These are phyloP conservation scores for Charaxes varanes DNA, from an alignment of 1,140 invertebrate species.

Conservation along the genomic window DNA sequence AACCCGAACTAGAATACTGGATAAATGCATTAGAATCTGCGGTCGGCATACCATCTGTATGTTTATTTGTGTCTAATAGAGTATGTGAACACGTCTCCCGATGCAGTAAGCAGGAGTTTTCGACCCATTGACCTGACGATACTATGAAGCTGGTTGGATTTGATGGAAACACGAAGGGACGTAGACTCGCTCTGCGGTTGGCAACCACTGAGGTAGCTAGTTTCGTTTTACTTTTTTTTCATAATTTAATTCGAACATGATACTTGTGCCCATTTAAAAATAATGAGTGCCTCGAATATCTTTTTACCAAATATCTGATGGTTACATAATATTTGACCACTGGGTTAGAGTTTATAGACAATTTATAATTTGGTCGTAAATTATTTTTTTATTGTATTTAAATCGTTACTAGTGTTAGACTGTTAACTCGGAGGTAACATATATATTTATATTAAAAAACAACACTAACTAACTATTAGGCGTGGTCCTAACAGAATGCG, in stretches of 20 bases:
- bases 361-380: no score
- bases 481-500: no score
- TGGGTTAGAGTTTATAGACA: no score
- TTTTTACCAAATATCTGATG: no score
- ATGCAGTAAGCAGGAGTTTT: conserved; percentile 36
- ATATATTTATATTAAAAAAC: no score
- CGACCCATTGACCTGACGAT: conserved; percentile 33
- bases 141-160: conserved; percentile 20
- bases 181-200: conserved; percentile 37
- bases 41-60: conserved; percentile 42
- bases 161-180: conserved; percentile 37
- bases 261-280: background rate
- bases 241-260: conserved; percentile 11
- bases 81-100: conserved; percentile 55
- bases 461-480: no score
- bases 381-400: no score
- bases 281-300: no score
- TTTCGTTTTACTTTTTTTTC: conserved; percentile 11
- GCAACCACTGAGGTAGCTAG: conserved; percentile 15
- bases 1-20: conserved; percentile 10
- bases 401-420: no score
- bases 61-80: conserved; percentile 58
- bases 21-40: conserved; percentile 27
- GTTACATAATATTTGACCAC: no score
- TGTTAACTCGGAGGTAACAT: no score